Evolutionary conservation across 2,113 vertebrate species (phyloP).

Genomic region (Chroicocephalus ridibundus): DNA sequence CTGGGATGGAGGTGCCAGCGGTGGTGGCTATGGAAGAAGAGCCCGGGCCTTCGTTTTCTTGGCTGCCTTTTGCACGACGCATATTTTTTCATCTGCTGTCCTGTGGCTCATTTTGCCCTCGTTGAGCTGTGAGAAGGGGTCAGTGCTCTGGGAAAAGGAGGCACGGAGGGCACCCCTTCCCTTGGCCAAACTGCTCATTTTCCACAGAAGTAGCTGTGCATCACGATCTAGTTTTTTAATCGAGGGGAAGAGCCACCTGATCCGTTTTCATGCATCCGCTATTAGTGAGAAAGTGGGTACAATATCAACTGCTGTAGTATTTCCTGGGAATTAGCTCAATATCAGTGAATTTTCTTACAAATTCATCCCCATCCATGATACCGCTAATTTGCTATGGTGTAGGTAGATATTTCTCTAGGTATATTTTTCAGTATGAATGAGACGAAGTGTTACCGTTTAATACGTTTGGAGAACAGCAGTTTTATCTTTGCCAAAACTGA

Average conservation of each 20-base stretch:
- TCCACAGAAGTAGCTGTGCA: neutral
- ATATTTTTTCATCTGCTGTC: neutral
- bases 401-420: neutral
- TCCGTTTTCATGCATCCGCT: neutral
- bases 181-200: neutral
- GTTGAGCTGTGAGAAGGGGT: neutral
- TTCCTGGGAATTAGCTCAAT: neutral
- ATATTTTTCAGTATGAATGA: neutral
- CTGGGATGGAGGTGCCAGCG: neutral
- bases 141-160: neutral
- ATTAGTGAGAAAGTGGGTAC: neutral
- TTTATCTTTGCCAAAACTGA: neutral
- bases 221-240: neutral
- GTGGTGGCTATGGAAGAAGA: neutral
- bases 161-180: neutral
- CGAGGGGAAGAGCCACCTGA: neutral
- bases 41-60: neutral
- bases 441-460: neutral
- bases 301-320: neutral
- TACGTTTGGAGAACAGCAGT: neutral
- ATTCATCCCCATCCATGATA: neutral
- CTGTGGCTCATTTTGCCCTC: neutral
- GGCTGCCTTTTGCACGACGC: accelerated
- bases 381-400: neutral
- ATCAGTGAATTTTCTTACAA: neutral